Evolutionary conservation across 2,113 vertebrate genomes (phyloP).

Genomic region (Bostrychus sinensis): DNA sequence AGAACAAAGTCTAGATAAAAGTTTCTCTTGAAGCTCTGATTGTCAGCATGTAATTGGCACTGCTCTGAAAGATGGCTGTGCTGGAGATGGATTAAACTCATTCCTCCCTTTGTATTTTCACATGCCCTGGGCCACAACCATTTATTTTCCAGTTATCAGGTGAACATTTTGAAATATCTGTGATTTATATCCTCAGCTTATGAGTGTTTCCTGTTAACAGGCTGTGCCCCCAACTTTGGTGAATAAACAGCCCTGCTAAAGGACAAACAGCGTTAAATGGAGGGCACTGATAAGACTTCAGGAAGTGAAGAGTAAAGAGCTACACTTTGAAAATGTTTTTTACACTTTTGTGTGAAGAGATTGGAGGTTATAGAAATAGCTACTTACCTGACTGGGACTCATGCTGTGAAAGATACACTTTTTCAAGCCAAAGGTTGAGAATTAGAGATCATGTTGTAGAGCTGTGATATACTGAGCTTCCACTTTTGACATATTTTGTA

Average conservation of each 20-base stretch:
- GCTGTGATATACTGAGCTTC: no score
- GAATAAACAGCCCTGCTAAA: slow-evolving; percentile 36
- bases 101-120: slow-evolving; percentile 28
- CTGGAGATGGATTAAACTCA: slow-evolving; percentile 23
- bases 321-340: slow-evolving; percentile 7
- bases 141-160: slow-evolving; percentile 42
- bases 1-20: no score
- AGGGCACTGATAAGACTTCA: slow-evolving; percentile 28
- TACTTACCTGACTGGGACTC: slow-evolving; percentile 47
- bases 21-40: slow-evolving; percentile 3
- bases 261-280: slow-evolving; percentile 51
- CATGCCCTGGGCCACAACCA: slow-evolving; percentile 32
- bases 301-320: slow-evolving; percentile 35
- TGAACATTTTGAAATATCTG: slow-evolving; percentile 43
- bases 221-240: slow-evolving; percentile 27
- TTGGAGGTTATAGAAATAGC: slow-evolving; percentile 32
- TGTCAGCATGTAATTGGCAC: slow-evolving; percentile 25
- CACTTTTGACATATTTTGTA: no score
- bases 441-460: slow-evolving; percentile 23
- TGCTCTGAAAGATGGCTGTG: slow-evolving; percentile 30
- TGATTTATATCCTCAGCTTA: slow-evolving; percentile 52
- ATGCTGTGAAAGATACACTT: slow-evolving; percentile 44
- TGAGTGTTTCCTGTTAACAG: slow-evolving; percentile 35
- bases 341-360: slow-evolving; percentile 20
- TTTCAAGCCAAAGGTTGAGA: slow-evolving; percentile 39